Conservation (phyloP, 2,113 vertebrate species). For the Rhagologus leucostigma region DNA sequence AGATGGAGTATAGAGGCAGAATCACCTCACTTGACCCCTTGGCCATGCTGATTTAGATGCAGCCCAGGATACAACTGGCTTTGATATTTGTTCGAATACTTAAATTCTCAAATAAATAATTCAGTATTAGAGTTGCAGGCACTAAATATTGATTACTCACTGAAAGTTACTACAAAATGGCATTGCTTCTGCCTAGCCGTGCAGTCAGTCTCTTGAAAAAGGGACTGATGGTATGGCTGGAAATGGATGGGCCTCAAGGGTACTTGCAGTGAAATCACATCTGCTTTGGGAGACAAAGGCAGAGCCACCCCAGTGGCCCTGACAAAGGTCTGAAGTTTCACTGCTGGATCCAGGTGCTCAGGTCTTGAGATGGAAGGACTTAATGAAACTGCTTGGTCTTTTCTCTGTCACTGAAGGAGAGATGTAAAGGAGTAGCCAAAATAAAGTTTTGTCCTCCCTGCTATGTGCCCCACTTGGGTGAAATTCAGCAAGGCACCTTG, state of each 20-base stretch:
- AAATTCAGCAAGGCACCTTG: not conserved
- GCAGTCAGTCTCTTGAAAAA: not conserved
- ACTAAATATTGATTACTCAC: not conserved
- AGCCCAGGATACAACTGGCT: not conserved
- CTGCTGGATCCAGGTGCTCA: not conserved
- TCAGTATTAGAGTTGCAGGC: not conserved
- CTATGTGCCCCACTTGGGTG: not conserved
- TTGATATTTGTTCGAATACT: not conserved
- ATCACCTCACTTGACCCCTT: not conserved
- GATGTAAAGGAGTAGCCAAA: not conserved
- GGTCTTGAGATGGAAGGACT: not conserved
- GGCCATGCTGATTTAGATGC: not conserved
- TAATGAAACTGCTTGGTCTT: not conserved
- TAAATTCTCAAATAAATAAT: not conserved
- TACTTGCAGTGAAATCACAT: not conserved
- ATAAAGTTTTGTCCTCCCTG: not conserved
- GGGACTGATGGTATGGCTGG: not conserved
- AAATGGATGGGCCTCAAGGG: not conserved
- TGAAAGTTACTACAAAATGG: not conserved
- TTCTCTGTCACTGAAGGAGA: not conserved
- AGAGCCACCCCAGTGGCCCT: not conserved
- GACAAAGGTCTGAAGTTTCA: not conserved
- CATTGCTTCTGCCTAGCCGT: not conserved
- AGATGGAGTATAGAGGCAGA: not conserved
- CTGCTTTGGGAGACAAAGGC: not conserved